Percentiles rank a stretch among this genome's conserved stretches.
Conservation (phyloP, 2,113 vertebrate species). For the Mola mola region DNA sequence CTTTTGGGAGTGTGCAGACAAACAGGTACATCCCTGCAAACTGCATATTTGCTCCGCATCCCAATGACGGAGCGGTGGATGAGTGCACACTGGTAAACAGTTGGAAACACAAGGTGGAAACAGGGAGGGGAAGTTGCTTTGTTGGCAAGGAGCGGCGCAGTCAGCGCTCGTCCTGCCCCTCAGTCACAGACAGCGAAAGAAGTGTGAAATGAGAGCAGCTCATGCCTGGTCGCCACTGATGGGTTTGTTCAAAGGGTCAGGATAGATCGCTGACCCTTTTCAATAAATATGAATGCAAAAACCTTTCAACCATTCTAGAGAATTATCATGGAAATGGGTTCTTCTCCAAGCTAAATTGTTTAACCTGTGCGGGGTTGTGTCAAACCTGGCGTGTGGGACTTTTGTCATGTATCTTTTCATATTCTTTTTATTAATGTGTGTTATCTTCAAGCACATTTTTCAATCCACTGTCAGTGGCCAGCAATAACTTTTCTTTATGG, state of each 20-base stretch:
- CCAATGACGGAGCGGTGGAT: constrained; percentile 81
- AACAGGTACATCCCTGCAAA: constrained; percentile 37
- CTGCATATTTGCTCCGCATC: constrained; percentile 38
- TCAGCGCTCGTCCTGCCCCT: constrained; percentile 65
- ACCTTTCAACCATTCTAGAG: constrained; percentile 17
- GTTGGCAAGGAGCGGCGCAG: constrained; percentile 64
- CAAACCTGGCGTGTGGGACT: constrained; percentile 1
- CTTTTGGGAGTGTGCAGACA: constrained; percentile 25
- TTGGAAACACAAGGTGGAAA: constrained; percentile 72
- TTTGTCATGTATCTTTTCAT: no score
- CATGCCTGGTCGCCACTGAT: constrained; percentile 44
- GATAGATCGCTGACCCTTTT: constrained; percentile 49
- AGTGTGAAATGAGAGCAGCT: constrained; percentile 46
- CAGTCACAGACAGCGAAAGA: constrained; percentile 47
- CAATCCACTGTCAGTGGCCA: no score
- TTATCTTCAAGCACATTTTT: no score
- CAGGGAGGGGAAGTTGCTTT: constrained; percentile 73
- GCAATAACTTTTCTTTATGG: no score
- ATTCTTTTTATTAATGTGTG: no score
- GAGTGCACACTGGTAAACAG: constrained; percentile 74
- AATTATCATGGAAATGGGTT: constrained; percentile 28
- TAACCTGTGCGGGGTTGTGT: constrained; percentile 4
- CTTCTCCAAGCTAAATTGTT: background rate
- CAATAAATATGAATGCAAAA: constrained; percentile 52
- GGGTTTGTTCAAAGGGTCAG: constrained; percentile 70